These are phyloP conservation scores for Drosophila teissieri DNA, from an alignment of 1,140 invertebrate genomes.

Conservation along the genomic window DNA sequence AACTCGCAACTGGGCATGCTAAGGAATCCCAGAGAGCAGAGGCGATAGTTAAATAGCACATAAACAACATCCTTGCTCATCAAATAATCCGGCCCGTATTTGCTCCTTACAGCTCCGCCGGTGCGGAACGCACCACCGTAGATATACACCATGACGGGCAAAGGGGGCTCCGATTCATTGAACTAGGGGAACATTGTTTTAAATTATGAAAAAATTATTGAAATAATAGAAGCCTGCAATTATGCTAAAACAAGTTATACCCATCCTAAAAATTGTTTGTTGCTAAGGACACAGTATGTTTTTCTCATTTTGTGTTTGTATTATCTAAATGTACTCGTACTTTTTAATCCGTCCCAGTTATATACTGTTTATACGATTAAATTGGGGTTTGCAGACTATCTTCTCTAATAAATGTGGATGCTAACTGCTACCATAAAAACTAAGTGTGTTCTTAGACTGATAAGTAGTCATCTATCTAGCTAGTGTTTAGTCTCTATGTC, in stretches of 20 bases:
- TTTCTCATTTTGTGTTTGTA: no score
- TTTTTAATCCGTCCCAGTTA: no score
- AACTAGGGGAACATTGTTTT: slow-evolving; percentile 25
- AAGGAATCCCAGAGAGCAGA: slow-evolving; percentile 88
- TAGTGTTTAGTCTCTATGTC: background rate
- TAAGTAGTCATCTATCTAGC: slow-evolving; percentile 24
- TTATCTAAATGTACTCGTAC: no score
- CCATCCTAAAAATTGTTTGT: no score
- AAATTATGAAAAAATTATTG: background rate
- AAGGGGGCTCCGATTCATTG: slow-evolving; percentile 30
- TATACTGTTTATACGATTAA: no score
- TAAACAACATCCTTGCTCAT: slow-evolving; percentile 87
- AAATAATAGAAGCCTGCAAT: no score
- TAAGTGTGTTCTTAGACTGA: slow-evolving; percentile 3
- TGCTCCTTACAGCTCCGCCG: slow-evolving; percentile 82
- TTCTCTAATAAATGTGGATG: background rate
- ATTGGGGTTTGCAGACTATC: no score
- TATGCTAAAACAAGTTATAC: no score
- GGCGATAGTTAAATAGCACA: slow-evolving; percentile 89
- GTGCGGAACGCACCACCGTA: slow-evolving; percentile 88
- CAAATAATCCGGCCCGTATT: slow-evolving; percentile 88
- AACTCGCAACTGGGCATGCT: slow-evolving; percentile 83
- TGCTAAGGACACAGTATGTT: no score
- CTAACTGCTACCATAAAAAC: background rate
- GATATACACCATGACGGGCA: slow-evolving; percentile 89